phyloP scores from a whole-genome alignment of 2,888 invertebrate genomes.

The Celastrina argiolus region DNA sequence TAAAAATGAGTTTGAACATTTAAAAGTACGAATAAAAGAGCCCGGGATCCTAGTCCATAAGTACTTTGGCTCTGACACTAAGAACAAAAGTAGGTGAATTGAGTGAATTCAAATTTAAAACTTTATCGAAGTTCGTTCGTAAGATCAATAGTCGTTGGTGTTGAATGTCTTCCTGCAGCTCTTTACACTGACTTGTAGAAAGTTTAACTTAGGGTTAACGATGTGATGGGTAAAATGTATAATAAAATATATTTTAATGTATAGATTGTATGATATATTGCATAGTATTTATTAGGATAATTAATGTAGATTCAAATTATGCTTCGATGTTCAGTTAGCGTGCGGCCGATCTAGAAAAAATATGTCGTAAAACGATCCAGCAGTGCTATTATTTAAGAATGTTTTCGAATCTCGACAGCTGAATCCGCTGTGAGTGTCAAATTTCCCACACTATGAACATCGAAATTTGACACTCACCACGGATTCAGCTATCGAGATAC shows the following conservation, averaged over 20 bases:
- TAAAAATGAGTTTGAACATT: too few species aligned
- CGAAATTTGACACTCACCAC: too few species aligned
- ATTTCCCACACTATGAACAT: too few species aligned
- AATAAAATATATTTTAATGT: conserved; percentile 41
- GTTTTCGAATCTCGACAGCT: too few species aligned
- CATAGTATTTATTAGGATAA: conserved; percentile 23
- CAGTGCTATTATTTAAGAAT: too few species aligned
- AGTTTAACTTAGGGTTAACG: conserved; percentile 69
- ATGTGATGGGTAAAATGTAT: conserved; percentile 69
- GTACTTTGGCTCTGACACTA: not conserved
- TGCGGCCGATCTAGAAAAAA: not conserved
- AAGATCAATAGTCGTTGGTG: conserved; percentile 45
- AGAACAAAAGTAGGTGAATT: conserved; percentile 2
- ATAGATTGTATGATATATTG: conserved; percentile 36
- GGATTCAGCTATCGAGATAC: too few species aligned
- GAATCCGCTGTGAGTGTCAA: too few species aligned
- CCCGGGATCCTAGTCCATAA: too few species aligned
- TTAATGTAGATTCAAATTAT: conserved; percentile 28
- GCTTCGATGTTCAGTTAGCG: conserved; percentile 24
- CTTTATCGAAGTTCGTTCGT: conserved; percentile 27
- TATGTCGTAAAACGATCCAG: not conserved
- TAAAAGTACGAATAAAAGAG: too few species aligned
- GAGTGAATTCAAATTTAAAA: conserved; percentile 26
- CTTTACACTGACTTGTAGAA: conserved; percentile 77
- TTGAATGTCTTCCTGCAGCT: conserved; percentile 77